phyloP scores from a whole-genome alignment of 2,888 invertebrate species.

The Cloeon dipterum region DNA sequence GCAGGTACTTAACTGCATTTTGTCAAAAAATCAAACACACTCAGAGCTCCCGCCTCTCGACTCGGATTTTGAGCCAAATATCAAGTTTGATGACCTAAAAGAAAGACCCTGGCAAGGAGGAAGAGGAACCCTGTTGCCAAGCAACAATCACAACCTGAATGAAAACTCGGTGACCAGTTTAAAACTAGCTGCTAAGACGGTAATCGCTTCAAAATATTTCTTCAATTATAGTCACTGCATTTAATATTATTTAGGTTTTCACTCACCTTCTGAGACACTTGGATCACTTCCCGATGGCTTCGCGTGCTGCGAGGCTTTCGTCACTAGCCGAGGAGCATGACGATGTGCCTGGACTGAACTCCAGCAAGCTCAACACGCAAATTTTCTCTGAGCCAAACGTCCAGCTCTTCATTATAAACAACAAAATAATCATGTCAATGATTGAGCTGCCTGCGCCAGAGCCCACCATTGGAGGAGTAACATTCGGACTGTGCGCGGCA shows the following conservation, averaged over 20 bases:
- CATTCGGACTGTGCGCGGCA: conserved; percentile 53
- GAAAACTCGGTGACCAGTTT: conserved; percentile 24
- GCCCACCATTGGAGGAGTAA: conserved; percentile 52
- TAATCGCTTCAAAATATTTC: conserved; percentile 12
- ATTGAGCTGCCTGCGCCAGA: conserved; percentile 73
- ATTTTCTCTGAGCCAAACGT: conserved; percentile 68
- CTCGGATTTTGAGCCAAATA: conserved; percentile 46
- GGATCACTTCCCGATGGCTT: conserved; percentile 85
- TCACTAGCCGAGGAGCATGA: conserved; percentile 83
- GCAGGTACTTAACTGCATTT: conserved; percentile 17
- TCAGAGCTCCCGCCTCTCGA: background rate
- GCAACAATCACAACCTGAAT: no score
- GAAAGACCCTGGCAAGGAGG: conserved; percentile 7
- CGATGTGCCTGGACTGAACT: conserved; percentile 48
- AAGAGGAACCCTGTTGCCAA: background rate
- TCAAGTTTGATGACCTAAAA: conserved; percentile 39
- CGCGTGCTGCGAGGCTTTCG: conserved; percentile 68
- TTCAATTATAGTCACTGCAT: background rate
- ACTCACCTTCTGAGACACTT: conserved; percentile 78
- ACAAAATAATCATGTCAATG: conserved; percentile 62
- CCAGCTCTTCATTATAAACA: conserved; percentile 66
- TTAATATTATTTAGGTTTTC: conserved; percentile 30
- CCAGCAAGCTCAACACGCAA: conserved; percentile 54
- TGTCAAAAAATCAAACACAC: conserved; percentile 17
- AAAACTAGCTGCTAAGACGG: conserved; percentile 31